Percentiles rank a stretch among this genome's conserved stretches.
Conservation (phyloP, 2,797 vertebrate genomes). For the Thaleichthys pacificus region DNA sequence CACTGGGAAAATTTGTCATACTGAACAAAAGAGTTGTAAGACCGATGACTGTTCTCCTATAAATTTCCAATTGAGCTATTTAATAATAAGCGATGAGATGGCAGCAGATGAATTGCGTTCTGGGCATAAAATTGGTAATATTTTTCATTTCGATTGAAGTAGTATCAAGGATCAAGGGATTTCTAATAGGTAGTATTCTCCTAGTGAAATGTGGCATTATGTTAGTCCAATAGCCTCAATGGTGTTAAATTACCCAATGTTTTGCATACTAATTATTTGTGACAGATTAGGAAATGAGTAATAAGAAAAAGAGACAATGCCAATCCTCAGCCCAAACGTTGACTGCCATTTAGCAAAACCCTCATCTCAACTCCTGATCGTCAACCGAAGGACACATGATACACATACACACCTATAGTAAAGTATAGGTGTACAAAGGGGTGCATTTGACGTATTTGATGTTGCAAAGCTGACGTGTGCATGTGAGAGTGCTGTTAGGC, state of each 20-base stretch:
- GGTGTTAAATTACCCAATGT: neutral
- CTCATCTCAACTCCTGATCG: too few species aligned
- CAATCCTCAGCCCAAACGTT: too few species aligned
- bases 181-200: neutral
- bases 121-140: neutral
- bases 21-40: conserved; percentile 43
- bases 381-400: too few species aligned
- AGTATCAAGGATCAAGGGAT: conserved; percentile 17
- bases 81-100: conserved; percentile 38
- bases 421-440: too few species aligned
- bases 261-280: too few species aligned
- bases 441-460: too few species aligned
- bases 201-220: neutral
- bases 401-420: too few species aligned
- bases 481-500: too few species aligned
- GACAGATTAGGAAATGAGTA: too few species aligned
- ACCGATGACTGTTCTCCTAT: conserved; percentile 40
- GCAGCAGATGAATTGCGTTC: conserved; percentile 14
- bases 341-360: too few species aligned
- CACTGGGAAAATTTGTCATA: conserved; percentile 47
- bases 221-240: neutral
- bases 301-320: too few species aligned
- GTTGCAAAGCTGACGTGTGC: too few species aligned
- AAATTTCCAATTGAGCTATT: conserved; percentile 43
- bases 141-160: conserved; percentile 30